Conservation (phyloP, 2,797 vertebrate species). For the Allobates femoralis region DNA sequence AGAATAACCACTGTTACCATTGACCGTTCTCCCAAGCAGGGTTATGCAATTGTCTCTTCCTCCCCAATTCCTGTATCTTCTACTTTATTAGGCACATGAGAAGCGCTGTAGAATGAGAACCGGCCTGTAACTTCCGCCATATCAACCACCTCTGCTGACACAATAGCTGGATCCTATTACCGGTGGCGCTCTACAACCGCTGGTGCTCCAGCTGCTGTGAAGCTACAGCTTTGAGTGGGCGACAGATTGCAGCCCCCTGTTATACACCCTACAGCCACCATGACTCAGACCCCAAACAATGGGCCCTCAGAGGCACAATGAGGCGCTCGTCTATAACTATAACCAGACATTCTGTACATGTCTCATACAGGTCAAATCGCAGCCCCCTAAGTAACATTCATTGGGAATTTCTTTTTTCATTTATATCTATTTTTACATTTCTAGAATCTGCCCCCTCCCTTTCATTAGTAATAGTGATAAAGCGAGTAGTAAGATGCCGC, state of each 20-base stretch:
- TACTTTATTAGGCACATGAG: not conserved
- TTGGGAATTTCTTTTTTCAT: no score
- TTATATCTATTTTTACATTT: no score
- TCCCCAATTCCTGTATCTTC: not conserved
- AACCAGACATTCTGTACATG: no score
- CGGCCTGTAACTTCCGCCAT: conserved; percentile 5
- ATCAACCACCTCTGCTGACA: conserved; percentile 9
- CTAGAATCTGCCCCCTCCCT: no score
- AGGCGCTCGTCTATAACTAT: no score
- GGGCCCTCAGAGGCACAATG: not conserved
- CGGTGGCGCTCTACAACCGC: no score
- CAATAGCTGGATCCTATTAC: conserved; percentile 35
- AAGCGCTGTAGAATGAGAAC: not conserved
- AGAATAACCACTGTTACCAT: not conserved
- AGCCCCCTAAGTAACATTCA: no score
- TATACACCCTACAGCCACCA: not conserved
- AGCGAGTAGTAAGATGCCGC: no score
- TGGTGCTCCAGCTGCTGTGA: not conserved
- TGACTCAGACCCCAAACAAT: not conserved
- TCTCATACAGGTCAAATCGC: not conserved
- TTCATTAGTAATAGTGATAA: no score
- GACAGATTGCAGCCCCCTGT: not conserved
- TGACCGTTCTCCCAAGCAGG: not conserved
- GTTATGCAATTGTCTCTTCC: conserved; percentile 16
- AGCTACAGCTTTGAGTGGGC: not conserved